Base-by-base conservation (phyloP, 2,113 vertebrate species). In the Ameiurus melas region DNA sequence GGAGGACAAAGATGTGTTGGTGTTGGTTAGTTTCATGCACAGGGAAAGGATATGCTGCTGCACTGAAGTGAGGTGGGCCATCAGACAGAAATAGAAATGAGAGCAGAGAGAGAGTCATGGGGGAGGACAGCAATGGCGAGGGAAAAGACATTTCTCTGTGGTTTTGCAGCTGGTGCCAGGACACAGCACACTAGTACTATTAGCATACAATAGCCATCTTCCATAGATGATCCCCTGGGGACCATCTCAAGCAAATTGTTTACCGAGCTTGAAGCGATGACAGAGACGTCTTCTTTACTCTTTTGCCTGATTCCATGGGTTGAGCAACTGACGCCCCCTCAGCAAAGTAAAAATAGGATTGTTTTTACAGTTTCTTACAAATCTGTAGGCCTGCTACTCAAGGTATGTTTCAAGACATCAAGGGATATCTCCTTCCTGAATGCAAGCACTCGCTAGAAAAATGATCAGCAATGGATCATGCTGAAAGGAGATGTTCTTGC, bases 71-170 rank as follows among this genome's bases (percentile, higher is more conserved):
- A 91, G 90, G 90, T 89, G 87, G 88, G 86, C 88, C 81, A 89
- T 87, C 89, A 89, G 73, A 90, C 91, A 77, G 88, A 93, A 91
- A 93, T 91, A 92, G 92, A 90, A 91, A 90, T 73, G 82, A 89
- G 90, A 91, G 90, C 87, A 87, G 86, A 84, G 81, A 86, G 20
- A 80, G 33, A 83, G 84, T 85, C 85, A 90, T 75, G 89, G 73
- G 88, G 90, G 91, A 91, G 89, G 92, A 90, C 90, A 92, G 92
- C 91, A 89, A 90, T 83, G 64, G 66, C 19, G 47, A 89, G 85
- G 62, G 57, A 77, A 85, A 83, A 84, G 66, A 87, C 83, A 87
- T 87, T 87, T 89, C 87, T 86, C 53, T 7, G 66, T 58, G 51
- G 80, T 79, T 87, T 36, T 83, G 77, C 88, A 90, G 86, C 89